Base-by-base conservation (phyloP, 2,888 invertebrate genomes). In the Colletes collaris region DNA sequence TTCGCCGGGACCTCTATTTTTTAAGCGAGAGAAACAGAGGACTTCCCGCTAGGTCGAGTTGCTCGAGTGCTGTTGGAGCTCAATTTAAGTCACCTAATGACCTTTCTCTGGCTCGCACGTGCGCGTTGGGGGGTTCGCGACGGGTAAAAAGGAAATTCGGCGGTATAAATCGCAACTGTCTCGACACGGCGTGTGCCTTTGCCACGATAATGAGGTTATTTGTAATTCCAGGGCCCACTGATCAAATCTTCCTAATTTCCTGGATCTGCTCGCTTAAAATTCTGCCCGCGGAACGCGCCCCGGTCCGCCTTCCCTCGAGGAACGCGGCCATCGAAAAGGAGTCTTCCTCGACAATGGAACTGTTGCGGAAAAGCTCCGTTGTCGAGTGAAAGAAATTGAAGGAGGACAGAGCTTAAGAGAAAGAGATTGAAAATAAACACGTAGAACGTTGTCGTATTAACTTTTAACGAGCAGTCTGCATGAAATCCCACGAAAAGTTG, bases 211-310 rank as follows among this genome's bases (percentile, higher is more conserved):
- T 87, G 84, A 88, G 87, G 89, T 89, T 88, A 88, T 89, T 91
- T 89, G 89, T 91, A 89, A 91, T 91, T 90, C 90, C 81, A 81
- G 76, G 62, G 50, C 68, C 75, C 81, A 79, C 86, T 84, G 89
- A 90, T 89, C 88, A 89, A 88, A 91, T 90, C 90, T 89, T 91
- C 87, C 87, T 91, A 91, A 91, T 91, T 91, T 91, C 90, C 91
- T 87, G 89, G 81, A 83, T 86, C 85, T 67, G 67, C 76, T 72
- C 80, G 81, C 86, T 90, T 88, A 85, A 89, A 89, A 90, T 90
- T 90, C 89, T 73, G 59, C 83, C 81, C 84, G 84, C 80, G 58
- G 70, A 63, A 70, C 53, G 75, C 77, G 69, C 64, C 59, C 35
- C 53, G 50, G 50, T 35, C 74, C 37, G 62, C 56, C 56, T 59